Evolutionary conservation across 2,113 vertebrate species (phyloP).

Genomic region (Delphinapterus leucas): DNA sequence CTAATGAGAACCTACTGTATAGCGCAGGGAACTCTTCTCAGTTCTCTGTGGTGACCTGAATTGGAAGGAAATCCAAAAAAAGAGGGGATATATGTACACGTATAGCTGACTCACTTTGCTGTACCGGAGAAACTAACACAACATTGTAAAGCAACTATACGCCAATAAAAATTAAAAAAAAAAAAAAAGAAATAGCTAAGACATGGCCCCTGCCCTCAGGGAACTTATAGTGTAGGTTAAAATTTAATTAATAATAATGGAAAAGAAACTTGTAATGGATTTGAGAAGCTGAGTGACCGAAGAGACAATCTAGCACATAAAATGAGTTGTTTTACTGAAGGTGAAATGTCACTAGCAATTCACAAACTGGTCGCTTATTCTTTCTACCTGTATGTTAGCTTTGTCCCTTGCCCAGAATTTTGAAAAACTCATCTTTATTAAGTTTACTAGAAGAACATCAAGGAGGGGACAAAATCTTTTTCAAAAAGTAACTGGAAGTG

Average conservation of each 20-base stretch:
- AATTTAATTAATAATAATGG: not conserved
- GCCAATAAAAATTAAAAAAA: too few species aligned
- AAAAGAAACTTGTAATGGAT: not conserved
- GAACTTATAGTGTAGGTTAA: not conserved
- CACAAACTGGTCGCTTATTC: not conserved
- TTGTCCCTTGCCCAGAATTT: not conserved
- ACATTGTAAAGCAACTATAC: too few species aligned
- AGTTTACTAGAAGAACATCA: not conserved
- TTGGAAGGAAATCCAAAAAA: too few species aligned
- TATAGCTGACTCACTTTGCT: too few species aligned
- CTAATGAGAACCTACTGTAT: too few species aligned
- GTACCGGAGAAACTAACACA: too few species aligned
- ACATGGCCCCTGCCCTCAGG: not conserved
- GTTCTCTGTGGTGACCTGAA: too few species aligned
- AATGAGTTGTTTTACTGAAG: not conserved
- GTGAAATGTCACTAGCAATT: not conserved
- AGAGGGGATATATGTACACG: too few species aligned
- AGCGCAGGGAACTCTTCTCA: too few species aligned
- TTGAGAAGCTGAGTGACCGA: not conserved
- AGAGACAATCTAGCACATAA: not conserved
- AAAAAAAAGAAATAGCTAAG: not conserved
- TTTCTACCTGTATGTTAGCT: not conserved
- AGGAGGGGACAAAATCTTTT: not conserved
- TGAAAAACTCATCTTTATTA: conserved; percentile 1
- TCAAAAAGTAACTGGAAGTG: not conserved